Evolutionary conservation across 2,888 invertebrate genomes (phyloP).

Genomic region (Lamellibrachia columna): DNA sequence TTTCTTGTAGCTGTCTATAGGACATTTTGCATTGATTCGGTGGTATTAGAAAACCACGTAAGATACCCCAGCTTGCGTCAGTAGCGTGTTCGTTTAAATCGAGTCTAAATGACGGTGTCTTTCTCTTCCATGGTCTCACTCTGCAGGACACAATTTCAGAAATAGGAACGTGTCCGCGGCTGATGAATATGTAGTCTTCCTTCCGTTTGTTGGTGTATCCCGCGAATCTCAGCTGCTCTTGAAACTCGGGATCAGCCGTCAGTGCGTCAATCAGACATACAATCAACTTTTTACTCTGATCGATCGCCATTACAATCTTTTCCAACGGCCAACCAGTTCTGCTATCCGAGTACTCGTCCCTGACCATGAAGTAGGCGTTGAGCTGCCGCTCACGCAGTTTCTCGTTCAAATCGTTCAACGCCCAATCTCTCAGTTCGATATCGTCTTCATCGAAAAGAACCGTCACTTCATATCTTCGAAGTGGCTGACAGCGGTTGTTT

Average conservation of each 20-base stretch:
- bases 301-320: background rate
- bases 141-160: too few species aligned
- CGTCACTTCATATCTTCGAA: background rate
- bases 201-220: too few species aligned
- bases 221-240: background rate
- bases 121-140: too few species aligned
- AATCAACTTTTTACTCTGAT: background rate
- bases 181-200: too few species aligned
- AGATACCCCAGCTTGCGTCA: too few species aligned
- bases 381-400: background rate
- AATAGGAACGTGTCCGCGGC: too few species aligned
- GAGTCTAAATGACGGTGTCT: too few species aligned
- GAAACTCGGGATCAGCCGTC: background rate
- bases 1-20: too few species aligned
- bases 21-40: too few species aligned
- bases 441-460: background rate
- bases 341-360: background rate
- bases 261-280: background rate
- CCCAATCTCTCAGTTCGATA: background rate
- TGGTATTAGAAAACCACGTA: too few species aligned
- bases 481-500: too few species aligned
- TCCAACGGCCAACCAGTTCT: background rate
- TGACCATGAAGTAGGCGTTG: background rate
- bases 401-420: background rate
- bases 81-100: too few species aligned